Conservation (phyloP, 2,113 vertebrate genomes). For the Arvicanthis niloticus region DNA sequence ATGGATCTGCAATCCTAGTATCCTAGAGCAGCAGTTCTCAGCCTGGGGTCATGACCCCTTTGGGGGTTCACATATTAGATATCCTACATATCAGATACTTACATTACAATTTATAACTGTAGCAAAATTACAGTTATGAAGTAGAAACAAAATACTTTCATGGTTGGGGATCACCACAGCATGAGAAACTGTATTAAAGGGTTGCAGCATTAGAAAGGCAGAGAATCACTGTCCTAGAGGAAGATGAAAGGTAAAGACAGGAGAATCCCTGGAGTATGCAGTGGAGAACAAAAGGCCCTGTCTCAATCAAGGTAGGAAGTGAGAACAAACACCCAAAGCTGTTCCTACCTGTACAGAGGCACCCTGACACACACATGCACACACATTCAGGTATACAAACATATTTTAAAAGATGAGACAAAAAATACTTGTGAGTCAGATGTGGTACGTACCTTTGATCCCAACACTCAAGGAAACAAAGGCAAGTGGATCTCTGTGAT, state of each 20-base stretch:
- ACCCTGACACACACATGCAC: neutral
- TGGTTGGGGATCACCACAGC: too few species aligned
- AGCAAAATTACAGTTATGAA: neutral
- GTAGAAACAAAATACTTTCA: too few species aligned
- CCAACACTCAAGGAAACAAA: neutral
- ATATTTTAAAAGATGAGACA: neutral
- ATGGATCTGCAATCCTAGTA: neutral
- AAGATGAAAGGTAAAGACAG: neutral
- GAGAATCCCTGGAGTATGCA: neutral
- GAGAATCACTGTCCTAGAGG: neutral
- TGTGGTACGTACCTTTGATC: neutral
- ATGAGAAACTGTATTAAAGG: neutral
- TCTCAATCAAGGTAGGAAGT: neutral
- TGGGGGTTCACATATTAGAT: neutral
- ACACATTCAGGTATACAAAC: neutral
- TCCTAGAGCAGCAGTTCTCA: neutral
- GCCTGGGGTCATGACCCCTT: neutral
- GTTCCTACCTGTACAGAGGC: neutral
- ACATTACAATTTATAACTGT: neutral
- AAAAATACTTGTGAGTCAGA: neutral
- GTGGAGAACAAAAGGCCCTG: neutral
- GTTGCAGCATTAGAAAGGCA: neutral
- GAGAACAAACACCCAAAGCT: neutral
- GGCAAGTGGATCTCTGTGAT: neutral
- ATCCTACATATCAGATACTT: neutral